Base-by-base conservation (phyloP, 2,888 invertebrate genomes). In the Acanthacorydalis orientalis region DNA sequence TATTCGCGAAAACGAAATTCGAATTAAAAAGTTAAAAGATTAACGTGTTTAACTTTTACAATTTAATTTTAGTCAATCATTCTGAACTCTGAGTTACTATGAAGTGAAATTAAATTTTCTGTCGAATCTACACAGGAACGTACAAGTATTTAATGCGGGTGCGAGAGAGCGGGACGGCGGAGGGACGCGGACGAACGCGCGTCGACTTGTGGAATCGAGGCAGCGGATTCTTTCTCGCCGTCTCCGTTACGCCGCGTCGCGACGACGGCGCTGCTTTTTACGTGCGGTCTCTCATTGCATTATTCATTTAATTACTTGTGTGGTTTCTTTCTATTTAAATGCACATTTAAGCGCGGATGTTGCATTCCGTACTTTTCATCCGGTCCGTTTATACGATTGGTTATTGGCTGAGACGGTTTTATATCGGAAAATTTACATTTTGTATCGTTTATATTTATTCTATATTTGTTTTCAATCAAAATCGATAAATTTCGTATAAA, bases 51-150 rank as follows among this genome's bases (percentile, higher is more conserved):
- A 64, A 63, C 61, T 65, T 64, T 63, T 61, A 60, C 63, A 65
- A 65, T 66, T 65, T 64, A 66, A 65, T 66, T 66, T 65, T 61
- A 64, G 63, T 64, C 64, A 64, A 65, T 65, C 65, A 65, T 63
- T 62, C 57, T 39, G 39, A 39, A 39, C 39, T 46, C 15, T 15
- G 59, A 60, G 60, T 61, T 57, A 60, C 61, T 60, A 62, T 62
- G 63, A 63, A 61, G 61, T 62, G 57, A 59, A 63, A 64, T 62
- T 63, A 62, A 63, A 63, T 63, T 64, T 64, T 55, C 60, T 57
- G 60, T 60, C 40, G 46, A 46, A 46, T 46, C 46, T 31, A 12
- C 43, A 31, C 43, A 43, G 12, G 23, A 43, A 31, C 31, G 43
- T 31, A 12, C 31, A 31, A 37, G 37, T n/a, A 37, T 37, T 12